Evolutionary conservation across 2,888 invertebrate species (phyloP), one percentile per base, ranked within the genome.

Genomic region (Parnassius smintheus): DNA sequence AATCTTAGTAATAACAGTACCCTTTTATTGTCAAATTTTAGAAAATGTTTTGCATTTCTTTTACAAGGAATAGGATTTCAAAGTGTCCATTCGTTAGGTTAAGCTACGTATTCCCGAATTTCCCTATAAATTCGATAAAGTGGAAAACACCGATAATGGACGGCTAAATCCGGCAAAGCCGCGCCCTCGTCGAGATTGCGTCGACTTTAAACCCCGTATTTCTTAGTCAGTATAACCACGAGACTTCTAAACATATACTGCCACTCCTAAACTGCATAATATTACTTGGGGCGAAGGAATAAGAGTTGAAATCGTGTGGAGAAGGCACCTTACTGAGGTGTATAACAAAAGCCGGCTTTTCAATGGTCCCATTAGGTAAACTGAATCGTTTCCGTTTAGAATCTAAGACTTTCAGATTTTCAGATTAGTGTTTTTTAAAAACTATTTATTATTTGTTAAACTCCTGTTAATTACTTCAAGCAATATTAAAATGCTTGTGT

Each of bases 41-140:
- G 35, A 35, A 35, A 35, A 35, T 35, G 35, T 4, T 35, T 35
- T 35, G 3, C 4, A 35, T 7, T 35, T 35, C 35, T 35, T 35
- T 35, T 35, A 35, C 35, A 35, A 35, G 7, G 13, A 49, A 46
- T 13, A 49, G 13, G 9, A 2, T 12, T 56, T 45, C 41, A 56
- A 13, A 57, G 46, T 44, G 53, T 49, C 52, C 61, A 18, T 61
- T 52, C 56, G 46, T 56, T 61, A 56, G 52, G 56, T 56, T 61
- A 46, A 61, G 56, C 51, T 42, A 22, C 44, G 25, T 60, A 50
- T 50, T 55, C 56, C 45, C 56, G 44, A 56, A 61, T 56, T 52
- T 61, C 56, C 61, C 62, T 49, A 58, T 62, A 62, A 62, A 62
- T 62, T 58, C 62, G 58, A 62, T 58, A 53, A 53, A 62, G 51